Conservation (phyloP, 2,797 vertebrate genomes). For the Tragopan temminckii region DNA sequence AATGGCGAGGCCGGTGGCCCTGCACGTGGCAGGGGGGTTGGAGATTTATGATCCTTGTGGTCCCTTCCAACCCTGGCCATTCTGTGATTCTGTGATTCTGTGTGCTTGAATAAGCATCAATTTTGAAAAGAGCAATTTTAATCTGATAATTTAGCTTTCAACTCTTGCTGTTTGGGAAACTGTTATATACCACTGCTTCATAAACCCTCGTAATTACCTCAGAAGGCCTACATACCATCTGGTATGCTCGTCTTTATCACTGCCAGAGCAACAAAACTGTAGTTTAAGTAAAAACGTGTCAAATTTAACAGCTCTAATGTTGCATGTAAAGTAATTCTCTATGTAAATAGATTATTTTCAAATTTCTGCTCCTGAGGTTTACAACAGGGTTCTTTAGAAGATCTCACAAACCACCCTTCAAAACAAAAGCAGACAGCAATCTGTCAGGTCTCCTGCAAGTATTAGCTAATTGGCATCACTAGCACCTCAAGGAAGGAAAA, state of each 20-base stretch:
- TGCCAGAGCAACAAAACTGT: background rate
- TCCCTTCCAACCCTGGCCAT: too few relatives aligned
- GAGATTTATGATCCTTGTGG: too few relatives aligned
- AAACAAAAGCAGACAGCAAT: conserved; percentile 23
- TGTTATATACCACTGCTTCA: background rate
- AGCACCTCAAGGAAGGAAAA: background rate
- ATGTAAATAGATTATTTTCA: conserved; percentile 23
- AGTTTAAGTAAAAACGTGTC: background rate
- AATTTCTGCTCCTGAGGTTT: background rate
- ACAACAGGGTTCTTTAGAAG: background rate
- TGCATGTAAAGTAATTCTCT: background rate
- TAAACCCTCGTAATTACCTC: background rate
- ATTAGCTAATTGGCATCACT: background rate
- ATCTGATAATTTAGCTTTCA: background rate
- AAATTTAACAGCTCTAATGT: background rate
- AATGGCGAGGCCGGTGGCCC: too few relatives aligned
- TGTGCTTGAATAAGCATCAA: background rate
- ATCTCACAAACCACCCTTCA: background rate
- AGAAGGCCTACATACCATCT: conserved; percentile 20
- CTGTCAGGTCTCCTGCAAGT: background rate
- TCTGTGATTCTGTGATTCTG: too few relatives aligned
- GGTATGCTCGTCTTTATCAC: background rate
- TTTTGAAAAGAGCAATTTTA: background rate
- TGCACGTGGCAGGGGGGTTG: too few relatives aligned
- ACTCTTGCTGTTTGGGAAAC: background rate